Percentiles rank a stretch among this genome's conserved stretches.
Conservation (phyloP, 2,797 vertebrate genomes). For the Sebastes matsubarae region DNA sequence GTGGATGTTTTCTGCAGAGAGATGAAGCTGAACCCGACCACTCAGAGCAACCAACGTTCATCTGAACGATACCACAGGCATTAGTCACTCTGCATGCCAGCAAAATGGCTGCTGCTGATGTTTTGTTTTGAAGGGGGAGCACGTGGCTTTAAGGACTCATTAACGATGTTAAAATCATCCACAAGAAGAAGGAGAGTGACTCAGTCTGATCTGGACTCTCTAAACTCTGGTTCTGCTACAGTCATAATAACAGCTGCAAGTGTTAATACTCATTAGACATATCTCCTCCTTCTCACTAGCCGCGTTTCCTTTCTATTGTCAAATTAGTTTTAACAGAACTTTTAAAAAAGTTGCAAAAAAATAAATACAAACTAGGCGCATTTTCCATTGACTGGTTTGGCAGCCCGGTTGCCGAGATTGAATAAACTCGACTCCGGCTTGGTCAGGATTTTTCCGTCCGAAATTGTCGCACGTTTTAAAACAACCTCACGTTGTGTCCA, state of each 20-base stretch:
- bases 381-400: too few species aligned
- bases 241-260: neutral
- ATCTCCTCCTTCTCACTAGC: too few species aligned
- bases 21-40: slow-evolving; percentile 25
- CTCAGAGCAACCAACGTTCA: slow-evolving; percentile 28
- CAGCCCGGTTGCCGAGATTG: too few species aligned
- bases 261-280: neutral
- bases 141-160: neutral
- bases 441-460: too few species aligned
- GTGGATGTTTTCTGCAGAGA: slow-evolving; percentile 5
- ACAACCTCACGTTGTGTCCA: too few species aligned
- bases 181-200: neutral
- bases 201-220: too few species aligned
- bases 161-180: neutral
- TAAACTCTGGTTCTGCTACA: too few species aligned
- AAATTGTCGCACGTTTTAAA: too few species aligned
- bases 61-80: slow-evolving; percentile 51
- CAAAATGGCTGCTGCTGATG: slow-evolving; percentile 56
- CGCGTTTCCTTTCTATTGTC: neutral
- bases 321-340: too few species aligned
- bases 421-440: too few species aligned
- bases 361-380: too few species aligned
- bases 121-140: slow-evolving; percentile 31
- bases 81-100: slow-evolving; percentile 65
- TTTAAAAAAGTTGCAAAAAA: too few species aligned